Evolutionary conservation across 1,140 invertebrate species (phyloP).

Genomic region (Calephelis virginiensis): DNA sequence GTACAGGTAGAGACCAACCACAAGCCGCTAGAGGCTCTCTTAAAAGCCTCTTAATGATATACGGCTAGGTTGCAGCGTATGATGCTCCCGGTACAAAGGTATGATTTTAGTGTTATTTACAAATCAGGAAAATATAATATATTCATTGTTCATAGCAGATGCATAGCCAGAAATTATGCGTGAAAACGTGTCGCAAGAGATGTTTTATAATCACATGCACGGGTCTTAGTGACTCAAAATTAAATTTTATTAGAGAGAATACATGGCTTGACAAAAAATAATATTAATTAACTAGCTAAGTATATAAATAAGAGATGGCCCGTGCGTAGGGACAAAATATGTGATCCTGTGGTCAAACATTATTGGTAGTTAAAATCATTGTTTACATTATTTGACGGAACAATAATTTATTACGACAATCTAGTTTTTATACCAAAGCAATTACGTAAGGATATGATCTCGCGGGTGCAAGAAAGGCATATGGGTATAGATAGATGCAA

Average conservation of each 20-base stretch:
- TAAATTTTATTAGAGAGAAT: background rate
- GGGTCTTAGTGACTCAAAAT: background rate
- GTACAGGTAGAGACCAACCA: slow-evolving; percentile 26
- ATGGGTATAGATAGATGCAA: slow-evolving; percentile 42
- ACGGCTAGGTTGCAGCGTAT: slow-evolving; percentile 23
- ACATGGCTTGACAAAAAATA: slow-evolving; percentile 7
- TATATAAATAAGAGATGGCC: slow-evolving; percentile 10
- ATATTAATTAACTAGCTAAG: background rate
- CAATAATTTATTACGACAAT: slow-evolving; percentile 43
- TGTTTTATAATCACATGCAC: slow-evolving; percentile 16
- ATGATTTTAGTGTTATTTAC: slow-evolving; percentile 21
- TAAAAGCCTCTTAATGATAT: slow-evolving; percentile 25
- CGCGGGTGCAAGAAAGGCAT: slow-evolving; percentile 47
- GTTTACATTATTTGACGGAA: slow-evolving; percentile 27
- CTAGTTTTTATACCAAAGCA: slow-evolving; percentile 40
- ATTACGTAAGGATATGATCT: slow-evolving; percentile 43
- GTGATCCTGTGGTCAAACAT: background rate
- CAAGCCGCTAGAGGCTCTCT: slow-evolving; percentile 26
- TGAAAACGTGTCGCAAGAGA: background rate
- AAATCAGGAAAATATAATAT: slow-evolving; percentile 13
- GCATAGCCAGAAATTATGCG: slow-evolving; percentile 23
- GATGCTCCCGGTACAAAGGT: slow-evolving; percentile 19
- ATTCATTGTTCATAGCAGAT: slow-evolving; percentile 16
- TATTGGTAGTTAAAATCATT: slow-evolving; percentile 28
- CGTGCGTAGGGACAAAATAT: slow-evolving; percentile 16